A percentile compares a stretch with the other conserved stretches of the same genome.
Conservation (phyloP, 2,113 vertebrate species). For the Thermophis baileyi region DNA sequence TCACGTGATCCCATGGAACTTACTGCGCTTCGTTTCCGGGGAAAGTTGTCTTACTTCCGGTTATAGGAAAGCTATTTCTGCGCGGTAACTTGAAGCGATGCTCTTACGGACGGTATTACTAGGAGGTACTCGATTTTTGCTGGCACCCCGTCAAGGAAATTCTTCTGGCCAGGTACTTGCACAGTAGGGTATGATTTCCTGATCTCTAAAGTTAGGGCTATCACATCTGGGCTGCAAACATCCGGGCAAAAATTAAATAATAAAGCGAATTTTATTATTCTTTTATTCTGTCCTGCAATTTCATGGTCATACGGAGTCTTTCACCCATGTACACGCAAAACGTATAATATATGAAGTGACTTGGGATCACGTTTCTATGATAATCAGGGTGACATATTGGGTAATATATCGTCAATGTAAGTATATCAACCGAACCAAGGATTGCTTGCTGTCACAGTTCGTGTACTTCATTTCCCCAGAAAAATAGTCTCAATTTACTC, state of each 20-base stretch:
- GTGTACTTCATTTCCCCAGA: background rate
- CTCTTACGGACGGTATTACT: background rate
- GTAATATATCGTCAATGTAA: too few species aligned
- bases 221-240: background rate
- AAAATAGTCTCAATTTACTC: background rate
- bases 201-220: background rate
- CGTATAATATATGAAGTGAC: background rate
- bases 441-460: background rate
- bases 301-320: background rate
- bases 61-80: background rate
- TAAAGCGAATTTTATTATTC: background rate
- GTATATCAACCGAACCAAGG: background rate
- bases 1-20: conserved; percentile 38
- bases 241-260: background rate
- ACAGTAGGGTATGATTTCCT: background rate
- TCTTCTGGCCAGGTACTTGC: background rate
- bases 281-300: background rate
- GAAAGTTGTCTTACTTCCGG: background rate
- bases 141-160: background rate
- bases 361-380: background rate
- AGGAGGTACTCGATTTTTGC: background rate
- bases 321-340: background rate
- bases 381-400: background rate
- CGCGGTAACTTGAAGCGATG: background rate
- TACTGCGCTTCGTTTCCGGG: conserved; percentile 13